Evolutionary conservation across 2,113 vertebrate species (phyloP).

Genomic region (Apteryx mantelli): DNA sequence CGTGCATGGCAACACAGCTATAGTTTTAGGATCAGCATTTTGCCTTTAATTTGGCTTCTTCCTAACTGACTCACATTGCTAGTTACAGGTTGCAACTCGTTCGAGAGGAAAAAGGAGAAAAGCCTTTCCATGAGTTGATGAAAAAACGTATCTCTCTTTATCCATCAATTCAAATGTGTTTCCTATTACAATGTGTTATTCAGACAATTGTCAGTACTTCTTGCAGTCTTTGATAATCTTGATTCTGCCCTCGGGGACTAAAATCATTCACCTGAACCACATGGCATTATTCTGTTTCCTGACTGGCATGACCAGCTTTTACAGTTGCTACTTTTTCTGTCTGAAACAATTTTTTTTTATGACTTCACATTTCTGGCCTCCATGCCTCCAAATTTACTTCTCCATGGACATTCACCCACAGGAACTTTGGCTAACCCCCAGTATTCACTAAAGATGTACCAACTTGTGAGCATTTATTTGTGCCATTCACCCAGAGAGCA

Average conservation of each 20-base stretch:
- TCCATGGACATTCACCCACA: neutral
- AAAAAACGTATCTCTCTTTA: neutral
- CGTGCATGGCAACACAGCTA: too few relatives aligned
- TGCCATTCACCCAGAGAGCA: neutral
- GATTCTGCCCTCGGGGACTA: neutral
- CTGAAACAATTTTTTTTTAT: neutral
- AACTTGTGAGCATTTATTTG: neutral
- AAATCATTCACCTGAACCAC: rapidly evolving
- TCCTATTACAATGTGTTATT: neutral
- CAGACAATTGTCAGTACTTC: rapidly evolving
- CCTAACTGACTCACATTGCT: neutral
- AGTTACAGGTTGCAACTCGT: neutral
- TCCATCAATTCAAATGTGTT: neutral
- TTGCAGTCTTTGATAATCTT: neutral
- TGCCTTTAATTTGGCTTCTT: neutral
- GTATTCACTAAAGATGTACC: neutral
- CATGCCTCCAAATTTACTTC: neutral
- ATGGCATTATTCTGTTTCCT: rapidly evolving
- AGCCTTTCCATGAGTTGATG: neutral
- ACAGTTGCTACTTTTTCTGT: neutral
- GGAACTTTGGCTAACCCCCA: neutral
- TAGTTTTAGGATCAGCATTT: neutral
- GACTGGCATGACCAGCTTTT: neutral
- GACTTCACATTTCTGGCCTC: neutral
- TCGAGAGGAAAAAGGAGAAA: neutral